These are phyloP conservation scores for Philypnodon macrostomus DNA, from an alignment of 2,797 vertebrate genomes.

Conservation along the genomic window DNA sequence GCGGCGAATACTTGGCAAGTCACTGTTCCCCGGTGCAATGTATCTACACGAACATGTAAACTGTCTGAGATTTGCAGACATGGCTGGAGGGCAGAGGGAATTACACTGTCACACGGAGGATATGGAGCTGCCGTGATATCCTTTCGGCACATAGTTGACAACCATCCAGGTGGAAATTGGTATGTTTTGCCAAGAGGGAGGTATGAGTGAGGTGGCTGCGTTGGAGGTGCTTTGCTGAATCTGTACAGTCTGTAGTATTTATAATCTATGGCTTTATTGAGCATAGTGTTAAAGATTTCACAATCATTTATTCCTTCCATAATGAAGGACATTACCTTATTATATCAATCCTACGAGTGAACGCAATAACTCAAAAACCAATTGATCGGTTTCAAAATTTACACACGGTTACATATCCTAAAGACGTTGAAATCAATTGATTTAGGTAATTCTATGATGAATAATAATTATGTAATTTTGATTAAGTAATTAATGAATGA, in stretches of 20 bases:
- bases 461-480: too few relatives aligned
- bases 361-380: too few relatives aligned
- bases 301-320: too few relatives aligned
- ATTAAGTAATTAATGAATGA: too few relatives aligned
- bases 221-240: constrained; percentile 66
- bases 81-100: constrained; percentile 90
- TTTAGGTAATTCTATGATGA: too few relatives aligned
- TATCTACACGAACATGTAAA: constrained; percentile 90
- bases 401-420: too few relatives aligned
- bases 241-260: constrained; percentile 9
- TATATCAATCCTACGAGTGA: too few relatives aligned
- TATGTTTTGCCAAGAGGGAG: constrained; percentile 73
- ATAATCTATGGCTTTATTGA: too few relatives aligned
- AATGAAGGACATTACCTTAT: too few relatives aligned
- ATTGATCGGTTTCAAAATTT: too few relatives aligned
- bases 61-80: constrained; percentile 94
- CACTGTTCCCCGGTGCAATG: constrained; percentile 73
- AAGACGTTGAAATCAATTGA: too few relatives aligned
- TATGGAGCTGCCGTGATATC: constrained; percentile 89
- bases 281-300: too few relatives aligned
- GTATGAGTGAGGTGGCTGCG: constrained; percentile 56
- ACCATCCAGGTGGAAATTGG: constrained; percentile 85
- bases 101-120: constrained; percentile 92
- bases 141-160: constrained; percentile 94
- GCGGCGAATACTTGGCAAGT: constrained; percentile 79